Conservation (phyloP, 2,888 invertebrate species). For the Therioaphis trifolii region DNA sequence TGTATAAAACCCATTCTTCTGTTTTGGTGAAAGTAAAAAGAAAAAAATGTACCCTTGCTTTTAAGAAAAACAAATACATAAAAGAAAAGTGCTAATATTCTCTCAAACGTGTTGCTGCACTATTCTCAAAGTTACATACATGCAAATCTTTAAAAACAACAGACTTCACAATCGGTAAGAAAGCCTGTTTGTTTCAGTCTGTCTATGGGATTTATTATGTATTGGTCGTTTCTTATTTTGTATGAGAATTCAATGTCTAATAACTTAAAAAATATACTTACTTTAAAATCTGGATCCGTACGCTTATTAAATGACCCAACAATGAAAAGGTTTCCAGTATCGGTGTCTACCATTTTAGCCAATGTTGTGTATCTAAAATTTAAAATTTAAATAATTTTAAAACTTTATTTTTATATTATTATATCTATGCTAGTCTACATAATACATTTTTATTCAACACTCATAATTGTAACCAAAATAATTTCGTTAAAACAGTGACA, state of each 20-base stretch:
- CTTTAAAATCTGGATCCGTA: conserved; percentile 82
- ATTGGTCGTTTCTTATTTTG: background rate
- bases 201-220: too few species aligned
- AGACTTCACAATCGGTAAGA: background rate
- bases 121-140: background rate
- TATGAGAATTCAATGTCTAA: background rate
- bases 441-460: too few species aligned
- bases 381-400: too few species aligned
- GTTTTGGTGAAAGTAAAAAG: conserved; percentile 22
- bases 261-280: conserved; percentile 67
- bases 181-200: too few species aligned
- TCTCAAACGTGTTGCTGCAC: background rate
- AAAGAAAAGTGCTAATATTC: conserved; percentile 23
- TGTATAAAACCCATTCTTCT: conserved; percentile 37
- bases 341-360: conserved; percentile 83
- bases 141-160: background rate
- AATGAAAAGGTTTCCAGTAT: conserved; percentile 82
- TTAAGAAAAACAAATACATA: conserved; percentile 28
- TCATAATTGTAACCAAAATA: too few species aligned
- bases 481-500: too few species aligned
- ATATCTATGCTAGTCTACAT: too few species aligned
- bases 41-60: background rate
- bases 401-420: background rate
- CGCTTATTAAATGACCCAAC: conserved; percentile 82
- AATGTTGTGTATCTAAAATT: conserved; percentile 78